Evolutionary conservation across 2,888 invertebrate genomes (phyloP).

Genomic region (Drosophila formosana): DNA sequence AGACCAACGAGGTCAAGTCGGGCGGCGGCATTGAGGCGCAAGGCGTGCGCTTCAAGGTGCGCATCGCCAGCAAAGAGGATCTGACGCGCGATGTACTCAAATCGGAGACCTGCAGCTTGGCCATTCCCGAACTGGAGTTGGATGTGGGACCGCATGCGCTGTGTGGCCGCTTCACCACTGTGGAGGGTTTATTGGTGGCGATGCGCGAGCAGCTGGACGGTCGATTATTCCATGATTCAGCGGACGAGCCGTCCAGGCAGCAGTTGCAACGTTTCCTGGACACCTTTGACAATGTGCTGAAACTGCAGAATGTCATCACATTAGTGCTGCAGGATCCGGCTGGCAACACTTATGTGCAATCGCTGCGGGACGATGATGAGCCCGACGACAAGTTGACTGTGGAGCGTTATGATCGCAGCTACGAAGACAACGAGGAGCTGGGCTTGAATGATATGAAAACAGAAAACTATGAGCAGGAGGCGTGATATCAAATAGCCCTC

Average conservation of each 20-base stretch:
- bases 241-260: slow-evolving; percentile 86
- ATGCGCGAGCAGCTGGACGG: slow-evolving; percentile 91
- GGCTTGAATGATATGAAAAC: slow-evolving; percentile 98
- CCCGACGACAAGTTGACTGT: slow-evolving; percentile 91
- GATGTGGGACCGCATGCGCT: slow-evolving; percentile 94
- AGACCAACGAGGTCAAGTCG: slow-evolving; percentile 98
- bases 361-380: slow-evolving; percentile 88
- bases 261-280: slow-evolving; percentile 88
- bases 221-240: slow-evolving; percentile 90
- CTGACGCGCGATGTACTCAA: slow-evolving; percentile 97
- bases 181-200: slow-evolving; percentile 94
- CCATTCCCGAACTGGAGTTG: slow-evolving; percentile 95
- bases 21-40: slow-evolving; percentile 94
- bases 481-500: slow-evolving; percentile 45
- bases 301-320: slow-evolving; percentile 88
- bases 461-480: slow-evolving; percentile 89
- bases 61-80: slow-evolving; percentile 90
- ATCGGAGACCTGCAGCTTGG: slow-evolving; percentile 92
- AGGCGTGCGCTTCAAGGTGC: slow-evolving; percentile 92
- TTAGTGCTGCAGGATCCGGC: slow-evolving; percentile 97
- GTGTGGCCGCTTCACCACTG: slow-evolving; percentile 97
- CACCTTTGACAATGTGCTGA: slow-evolving; percentile 89
- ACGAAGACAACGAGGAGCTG: slow-evolving; percentile 97
- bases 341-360: slow-evolving; percentile 98
- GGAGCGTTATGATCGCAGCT: slow-evolving; percentile 91